Evolutionary conservation across 2,888 invertebrate species (phyloP).

Genomic region (Chymomyza caudatula): DNA sequence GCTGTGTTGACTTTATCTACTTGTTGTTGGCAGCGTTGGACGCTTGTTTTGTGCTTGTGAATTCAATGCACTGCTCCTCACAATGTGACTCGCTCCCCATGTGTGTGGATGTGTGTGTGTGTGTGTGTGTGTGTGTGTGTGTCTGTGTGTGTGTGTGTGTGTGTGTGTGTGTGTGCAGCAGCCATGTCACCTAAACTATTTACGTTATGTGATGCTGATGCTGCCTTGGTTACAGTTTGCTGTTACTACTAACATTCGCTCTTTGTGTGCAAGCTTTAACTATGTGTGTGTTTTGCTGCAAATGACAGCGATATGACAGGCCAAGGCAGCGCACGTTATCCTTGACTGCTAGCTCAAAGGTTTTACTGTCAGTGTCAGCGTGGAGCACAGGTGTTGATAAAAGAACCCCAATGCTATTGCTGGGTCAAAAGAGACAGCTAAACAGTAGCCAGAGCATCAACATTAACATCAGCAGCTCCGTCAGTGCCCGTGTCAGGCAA

Average conservation of each 20-base stretch:
- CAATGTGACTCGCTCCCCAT: neutral
- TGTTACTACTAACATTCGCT: slow-evolving; percentile 15
- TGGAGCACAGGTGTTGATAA: slow-evolving; percentile 64
- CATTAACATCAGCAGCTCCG: slow-evolving; percentile 9
- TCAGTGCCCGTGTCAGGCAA: slow-evolving; percentile 11
- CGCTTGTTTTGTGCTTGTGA: neutral
- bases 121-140: neutral
- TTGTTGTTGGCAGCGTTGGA: slow-evolving; percentile 12
- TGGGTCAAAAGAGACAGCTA: slow-evolving; percentile 5
- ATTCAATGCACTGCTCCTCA: neutral
- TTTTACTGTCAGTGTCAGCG: slow-evolving; percentile 58
- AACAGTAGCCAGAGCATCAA: neutral
- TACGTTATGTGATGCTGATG: slow-evolving; percentile 28
- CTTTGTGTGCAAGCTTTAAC: slow-evolving; percentile 46
- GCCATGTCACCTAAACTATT: slow-evolving; percentile 58
- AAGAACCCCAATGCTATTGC: slow-evolving; percentile 13
- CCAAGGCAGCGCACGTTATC: slow-evolving; percentile 44
- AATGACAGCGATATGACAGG: slow-evolving; percentile 67
- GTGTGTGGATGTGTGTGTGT: neutral
- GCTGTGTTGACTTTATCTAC: slow-evolving; percentile 61
- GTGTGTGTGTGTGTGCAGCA: slow-evolving; percentile 3
- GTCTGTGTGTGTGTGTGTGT: neutral
- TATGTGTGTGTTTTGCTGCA: slow-evolving; percentile 38
- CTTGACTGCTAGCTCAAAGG: slow-evolving; percentile 44
- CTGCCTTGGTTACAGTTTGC: slow-evolving; percentile 49